Base-by-base conservation (phyloP, 2,888 invertebrate species). In the Apamea crenata region DNA sequence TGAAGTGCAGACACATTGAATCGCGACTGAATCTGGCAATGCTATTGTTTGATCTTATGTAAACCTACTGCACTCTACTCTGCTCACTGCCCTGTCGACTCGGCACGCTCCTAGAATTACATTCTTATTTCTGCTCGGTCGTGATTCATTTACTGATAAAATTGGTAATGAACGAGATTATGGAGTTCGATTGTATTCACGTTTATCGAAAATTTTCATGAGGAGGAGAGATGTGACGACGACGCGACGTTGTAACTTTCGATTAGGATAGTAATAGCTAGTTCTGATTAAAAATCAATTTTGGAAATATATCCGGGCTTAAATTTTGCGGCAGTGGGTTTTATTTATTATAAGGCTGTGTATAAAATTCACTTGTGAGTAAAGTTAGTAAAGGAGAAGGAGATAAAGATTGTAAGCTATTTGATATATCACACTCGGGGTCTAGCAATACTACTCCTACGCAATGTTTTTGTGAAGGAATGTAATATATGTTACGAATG, bases 321-420 rank as follows among this genome's bases (percentile, higher is more conserved):
- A 91, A 90, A 92, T 90, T 92, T 91, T 91, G 92, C 88, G 94
- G 95, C 96, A 95, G 95, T 95, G 96, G 94, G 95, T 93, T 93
- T 93, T 92, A 92, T 94, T 93, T 94, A 94, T 92, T 89, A 93
- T 95, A 95, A 95, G 96, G 96, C 96, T 96, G 96, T 96, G 95
- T 96, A 93, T 90, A 88, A 94, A 93, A 94, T 93, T 94, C 93
- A 93, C 93, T 93, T 92, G 92, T 94, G 93, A 93, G 91, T 93
- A 92, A 92, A 91, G 93, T 92, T 93, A 93, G 92, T 91, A 80
- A 80, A 93, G 93, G 90, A 89, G 91, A 93, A 91, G 87, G 90
- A 90, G 87, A 87, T 92, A 92, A 92, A 92, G 90, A 93, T 93
- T 95, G 92, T 94, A 94, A 92, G 92, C 91, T 93, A 93, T 92